Percentiles rank a stretch among this genome's conserved stretches.
phyloP scores from a whole-genome alignment of 2,113 vertebrate genomes.

The Leuciscus idus region DNA sequence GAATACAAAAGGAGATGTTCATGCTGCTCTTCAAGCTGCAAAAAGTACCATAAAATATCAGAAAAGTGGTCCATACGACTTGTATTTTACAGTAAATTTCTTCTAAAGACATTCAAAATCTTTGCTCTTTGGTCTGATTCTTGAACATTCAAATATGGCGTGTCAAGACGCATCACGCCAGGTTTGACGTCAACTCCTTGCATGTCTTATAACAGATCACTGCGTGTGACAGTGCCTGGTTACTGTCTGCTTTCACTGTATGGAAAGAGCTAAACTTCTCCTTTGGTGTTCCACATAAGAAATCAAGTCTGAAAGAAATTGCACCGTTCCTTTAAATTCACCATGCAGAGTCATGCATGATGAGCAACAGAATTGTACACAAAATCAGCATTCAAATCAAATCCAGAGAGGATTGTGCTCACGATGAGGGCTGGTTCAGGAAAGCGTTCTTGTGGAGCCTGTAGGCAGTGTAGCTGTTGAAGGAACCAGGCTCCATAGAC shows the following conservation, averaged over 20 bases:
- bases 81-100: background rate
- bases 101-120: background rate
- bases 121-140: background rate
- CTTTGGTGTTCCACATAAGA: background rate
- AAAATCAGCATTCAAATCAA: background rate
- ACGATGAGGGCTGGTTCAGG: slow-evolving; percentile 87
- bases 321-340: background rate
- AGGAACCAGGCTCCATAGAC: slow-evolving; percentile 94
- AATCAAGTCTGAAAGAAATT: background rate
- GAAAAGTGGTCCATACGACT: background rate
- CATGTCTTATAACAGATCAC: background rate
- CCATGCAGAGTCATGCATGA: background rate
- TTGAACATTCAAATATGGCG: background rate
- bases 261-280: background rate
- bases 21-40: background rate
- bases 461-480: slow-evolving; percentile 89
- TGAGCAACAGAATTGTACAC: background rate
- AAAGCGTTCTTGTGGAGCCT: slow-evolving; percentile 91
- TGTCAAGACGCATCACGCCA: background rate
- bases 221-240: background rate
- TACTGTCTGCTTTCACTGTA: slow-evolving; percentile 1
- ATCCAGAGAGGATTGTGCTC: slow-evolving; percentile 65
- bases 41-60: background rate
- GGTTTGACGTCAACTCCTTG: background rate
- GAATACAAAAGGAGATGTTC: background rate